These are phyloP conservation scores for Bradynema listronoti DNA, from an alignment of 1,140 invertebrate genomes.

Conservation along the genomic window DNA sequence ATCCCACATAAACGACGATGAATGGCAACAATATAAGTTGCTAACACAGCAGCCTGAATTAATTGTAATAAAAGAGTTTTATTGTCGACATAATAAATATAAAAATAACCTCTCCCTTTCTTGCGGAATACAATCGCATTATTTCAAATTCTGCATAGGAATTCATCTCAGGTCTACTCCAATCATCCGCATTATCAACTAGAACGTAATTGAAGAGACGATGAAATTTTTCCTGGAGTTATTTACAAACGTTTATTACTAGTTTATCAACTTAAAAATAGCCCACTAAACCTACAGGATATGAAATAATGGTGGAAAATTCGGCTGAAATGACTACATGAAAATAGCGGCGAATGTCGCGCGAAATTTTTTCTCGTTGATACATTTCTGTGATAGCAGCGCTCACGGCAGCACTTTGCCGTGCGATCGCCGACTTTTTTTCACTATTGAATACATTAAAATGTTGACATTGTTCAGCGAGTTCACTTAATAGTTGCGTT, in stretches of 20 bases:
- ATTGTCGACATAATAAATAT: too few species aligned
- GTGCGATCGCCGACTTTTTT: too few species aligned
- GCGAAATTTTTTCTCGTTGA: conserved; percentile 19
- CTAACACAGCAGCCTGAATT: too few species aligned
- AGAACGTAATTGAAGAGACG: conserved; percentile 28
- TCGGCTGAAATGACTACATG: conserved; percentile 24
- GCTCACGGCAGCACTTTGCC: neutral
- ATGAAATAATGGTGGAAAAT: conserved; percentile 17
- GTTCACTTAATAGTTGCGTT: conserved; percentile 19
- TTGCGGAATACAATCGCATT: too few species aligned
- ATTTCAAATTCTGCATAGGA: conserved; percentile 9
- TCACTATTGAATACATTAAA: too few species aligned
- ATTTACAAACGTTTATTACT: neutral
- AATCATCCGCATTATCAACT: conserved; percentile 28
- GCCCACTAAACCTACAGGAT: neutral
- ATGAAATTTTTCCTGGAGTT: conserved; percentile 16
- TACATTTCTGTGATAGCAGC: conserved; percentile 22
- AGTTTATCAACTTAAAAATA: neutral
- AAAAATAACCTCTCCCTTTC: too few species aligned
- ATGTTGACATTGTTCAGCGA: conserved; percentile 2
- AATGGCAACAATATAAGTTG: too few species aligned
- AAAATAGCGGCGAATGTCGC: conserved; percentile 21
- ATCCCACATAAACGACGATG: too few species aligned
- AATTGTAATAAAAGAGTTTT: too few species aligned
- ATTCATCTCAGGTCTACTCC: conserved; percentile 19